Base-by-base conservation (phyloP, 2,113 vertebrate genomes). In the Oryzias melastigma region DNA sequence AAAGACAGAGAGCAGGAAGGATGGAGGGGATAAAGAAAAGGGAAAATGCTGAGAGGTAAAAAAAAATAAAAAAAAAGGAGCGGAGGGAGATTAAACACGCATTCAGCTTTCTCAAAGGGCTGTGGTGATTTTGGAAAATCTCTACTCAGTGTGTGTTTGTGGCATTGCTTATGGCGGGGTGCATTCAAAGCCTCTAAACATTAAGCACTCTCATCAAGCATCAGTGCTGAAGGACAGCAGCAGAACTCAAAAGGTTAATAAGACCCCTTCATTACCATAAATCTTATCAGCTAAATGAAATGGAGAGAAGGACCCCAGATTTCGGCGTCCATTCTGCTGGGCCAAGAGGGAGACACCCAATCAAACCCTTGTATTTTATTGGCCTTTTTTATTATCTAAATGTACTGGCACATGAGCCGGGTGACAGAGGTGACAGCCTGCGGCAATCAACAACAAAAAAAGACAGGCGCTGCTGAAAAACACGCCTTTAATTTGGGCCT, bases 221-320 rank as follows among this genome's bases (percentile, higher is more conserved):
- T 75, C 43, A 35, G 57, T 52, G 52, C 35, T 87, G 84, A 90
- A 90, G 87, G 82, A 88, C 89, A 85, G 87, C 77, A 51, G 44
- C 52, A 51, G 73, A 81, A 84, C 82, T 87, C 74, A 68, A 80
- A 49, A 87, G 89, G 87, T 91, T 91, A 91, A 85, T 77, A 81
- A 83, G 81, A 86, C 81, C 68, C 85, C 86, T 88, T 88, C 80
- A 86, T 88, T 87, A 85, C 78, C 88, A 92, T 92, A 92, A 92
- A 91, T 92, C 89, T 85, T 84, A 90, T 87, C 89, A 87, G 84
- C 87, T 90, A 90, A 91, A 90, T 90, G 88, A 91, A 91, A 90
- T 84, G 83, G 87, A 85, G 87, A 83, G 71, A 82, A 75, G 81
- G 74, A 77, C 75, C 79, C 73, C 75, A 84, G 86, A 85, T 91